Base-by-base conservation (phyloP, 2,797 vertebrate genomes). In the Gouania willdenowi region DNA sequence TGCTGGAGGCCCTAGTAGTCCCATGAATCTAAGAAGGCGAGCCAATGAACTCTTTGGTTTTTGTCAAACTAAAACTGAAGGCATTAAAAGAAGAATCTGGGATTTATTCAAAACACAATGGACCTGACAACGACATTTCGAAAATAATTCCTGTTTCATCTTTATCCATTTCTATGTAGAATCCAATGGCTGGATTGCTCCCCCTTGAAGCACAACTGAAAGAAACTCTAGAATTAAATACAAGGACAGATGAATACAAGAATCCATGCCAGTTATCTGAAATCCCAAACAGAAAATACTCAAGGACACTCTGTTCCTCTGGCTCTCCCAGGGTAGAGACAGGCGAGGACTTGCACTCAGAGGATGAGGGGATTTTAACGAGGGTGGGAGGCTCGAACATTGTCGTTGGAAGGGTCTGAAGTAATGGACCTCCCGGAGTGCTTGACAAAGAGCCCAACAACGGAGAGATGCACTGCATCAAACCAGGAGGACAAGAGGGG, bases 401-500 rank as follows among this genome's bases (percentile, higher is more conserved):
- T 83, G 68, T 74, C 31, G 41, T 71, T 81, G 57, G 68, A 78
- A 42, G 58, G 41, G 69, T 73, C 66, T 79, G 73, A 83, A 84
- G 77, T 81, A 82, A 77, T 68, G 50, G 66, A 50, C 76, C 81
- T 71, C 87, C 84, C 55, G 73, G 59, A 34, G 80, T 24, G 77
- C 32, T 37, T 18, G 27, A 81, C 78, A 87, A 81, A 87, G 77
- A 71, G 42, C 61, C 48, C 52, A 60, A 79, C 74, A 81, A 77
- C 60, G 66, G 72, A 77, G 73, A 71, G 79, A 81, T 77, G 70
- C 66, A 74, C 77, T 79, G 77, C 77, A 79, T 83, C 81, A 80
- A 82, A 83, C 82, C 77, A 82, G 68, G 59, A 13, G 74, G 77
- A 81, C 79, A 83, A 75, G 76, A 72, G 79, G 31, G 79, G 76